Percentiles rank a stretch among this genome's conserved stretches.
Evolutionary conservation across 2,888 invertebrate species (phyloP).

Genomic region (Amorpha juglandis): DNA sequence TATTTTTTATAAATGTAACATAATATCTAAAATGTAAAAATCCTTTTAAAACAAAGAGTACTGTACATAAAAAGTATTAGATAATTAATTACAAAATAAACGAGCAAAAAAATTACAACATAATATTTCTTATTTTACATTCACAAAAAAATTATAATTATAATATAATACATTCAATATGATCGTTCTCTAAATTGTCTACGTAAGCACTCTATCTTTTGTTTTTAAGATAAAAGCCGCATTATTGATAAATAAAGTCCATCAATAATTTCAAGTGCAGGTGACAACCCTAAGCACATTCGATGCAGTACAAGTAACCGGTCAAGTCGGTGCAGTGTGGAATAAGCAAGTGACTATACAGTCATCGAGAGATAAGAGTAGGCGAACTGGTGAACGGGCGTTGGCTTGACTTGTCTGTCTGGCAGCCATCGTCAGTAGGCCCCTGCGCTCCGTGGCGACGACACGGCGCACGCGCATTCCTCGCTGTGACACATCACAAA

Average conservation of each 20-base stretch:
- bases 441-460: slow-evolving; percentile 66
- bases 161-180: neutral
- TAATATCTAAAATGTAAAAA: too few relatives aligned
- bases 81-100: too few relatives aligned
- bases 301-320: slow-evolving; percentile 59
- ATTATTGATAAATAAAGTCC: neutral
- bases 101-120: too few relatives aligned
- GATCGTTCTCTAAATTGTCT: neutral
- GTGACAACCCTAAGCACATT: slow-evolving; percentile 47
- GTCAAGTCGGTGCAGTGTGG: slow-evolving; percentile 61
- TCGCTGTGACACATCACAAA: slow-evolving; percentile 35
- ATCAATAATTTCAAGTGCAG: neutral
- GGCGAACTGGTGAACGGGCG: slow-evolving; percentile 80
- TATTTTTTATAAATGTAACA: too few relatives aligned
- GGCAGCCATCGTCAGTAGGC: slow-evolving; percentile 70
- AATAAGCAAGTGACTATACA: slow-evolving; percentile 56
- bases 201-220: slow-evolving; percentile 28
- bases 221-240: neutral
- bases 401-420: slow-evolving; percentile 66
- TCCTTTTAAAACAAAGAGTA: too few relatives aligned
- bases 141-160: too few relatives aligned
- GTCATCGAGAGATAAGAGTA: slow-evolving; percentile 77
- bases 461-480: slow-evolving; percentile 71
- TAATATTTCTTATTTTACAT: neutral
- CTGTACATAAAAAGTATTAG: too few relatives aligned